Conservation (phyloP, 2,113 vertebrate genomes). For the Entelurus aequoreus region DNA sequence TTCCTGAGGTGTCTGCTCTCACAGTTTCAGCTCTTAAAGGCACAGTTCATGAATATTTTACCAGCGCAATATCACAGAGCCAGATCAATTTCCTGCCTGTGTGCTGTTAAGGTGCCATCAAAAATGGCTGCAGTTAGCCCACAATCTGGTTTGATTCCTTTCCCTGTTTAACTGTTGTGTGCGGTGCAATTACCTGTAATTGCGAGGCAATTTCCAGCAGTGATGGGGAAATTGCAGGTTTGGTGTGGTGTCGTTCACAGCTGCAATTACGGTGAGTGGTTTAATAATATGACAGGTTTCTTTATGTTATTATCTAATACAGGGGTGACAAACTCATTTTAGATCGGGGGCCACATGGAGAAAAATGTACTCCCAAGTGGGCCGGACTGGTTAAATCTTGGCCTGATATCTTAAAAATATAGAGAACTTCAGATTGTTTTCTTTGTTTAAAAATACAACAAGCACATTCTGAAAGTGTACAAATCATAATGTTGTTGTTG, state of each 20-base stretch:
- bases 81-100: slow-evolving; percentile 34
- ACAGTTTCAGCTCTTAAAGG: slow-evolving; percentile 50
- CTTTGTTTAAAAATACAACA: too few relatives aligned
- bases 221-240: slow-evolving; percentile 59
- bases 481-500: too few relatives aligned
- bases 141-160: neutral
- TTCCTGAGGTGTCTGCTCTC: slow-evolving; percentile 43
- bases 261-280: slow-evolving; percentile 37
- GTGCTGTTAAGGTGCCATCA: slow-evolving; percentile 9
- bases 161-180: slow-evolving; percentile 7
- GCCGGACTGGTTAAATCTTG: too few relatives aligned
- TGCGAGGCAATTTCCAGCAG: slow-evolving; percentile 41
- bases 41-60: slow-evolving; percentile 30
- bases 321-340: neutral
- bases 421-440: too few relatives aligned
- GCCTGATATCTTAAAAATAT: too few relatives aligned
- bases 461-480: too few relatives aligned
- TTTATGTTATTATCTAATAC: slow-evolving; percentile 19
- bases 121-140: slow-evolving; percentile 22
- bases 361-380: too few relatives aligned
- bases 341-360: too few relatives aligned
- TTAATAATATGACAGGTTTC: neutral
- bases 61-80: slow-evolving; percentile 19
- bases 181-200: slow-evolving; percentile 46
- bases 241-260: slow-evolving; percentile 31